Evolutionary conservation across 2,888 invertebrate genomes (phyloP), one percentile per base, ranked within the genome.

Genomic region (Apocheima hispidaria): DNA sequence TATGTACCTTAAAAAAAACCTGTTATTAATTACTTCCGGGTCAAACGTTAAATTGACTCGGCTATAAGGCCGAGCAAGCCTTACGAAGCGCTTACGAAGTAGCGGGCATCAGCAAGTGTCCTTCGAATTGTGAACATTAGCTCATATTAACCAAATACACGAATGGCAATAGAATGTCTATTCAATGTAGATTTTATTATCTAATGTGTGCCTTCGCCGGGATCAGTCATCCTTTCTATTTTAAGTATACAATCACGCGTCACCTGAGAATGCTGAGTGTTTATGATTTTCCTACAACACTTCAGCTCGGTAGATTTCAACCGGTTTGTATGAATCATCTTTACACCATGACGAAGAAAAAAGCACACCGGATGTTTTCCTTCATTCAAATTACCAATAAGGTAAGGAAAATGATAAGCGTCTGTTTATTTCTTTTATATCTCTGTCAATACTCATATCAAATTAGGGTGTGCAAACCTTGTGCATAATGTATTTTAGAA

Each of bases 351-450:
- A 49, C 23, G 4, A 49, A 49, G 14, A 23, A 20, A 20, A 33
- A 20, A 12, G n/a, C 18, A 6, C 30, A n/a, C 30, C n/a, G 28
- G 51, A 40, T 40, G 40, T 43, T 6, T 55, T 10, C 16, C 51
- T 20, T 28, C 36, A 10, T 23, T 43, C n/a, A 20, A 30, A 12
- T 28, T 18, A n/a, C n/a, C n/a, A n/a, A n/a, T n/a, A n/a, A n/a
- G n/a, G n/a, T n/a, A n/a, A n/a, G n/a, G n/a, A n/a, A n/a, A 46
- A 38, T 40, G 28, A 41, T 28, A 51, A 38, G 16, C 16, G 23
- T 40, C 28, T 43, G 16, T 36, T 36, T 44, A 33, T 46, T 55
- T 46, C 30, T 46, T 30, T 33, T 10, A 4, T 20, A 10, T 30
- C 26, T 28, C 16, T 44, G 12, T 21, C 46, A 30, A 30, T 43